A percentile compares a stretch with the other conserved stretches of the same genome.
Evolutionary conservation across 2,113 vertebrate genomes (phyloP).

Genomic region (Paradoxurus hermaphroditus): DNA sequence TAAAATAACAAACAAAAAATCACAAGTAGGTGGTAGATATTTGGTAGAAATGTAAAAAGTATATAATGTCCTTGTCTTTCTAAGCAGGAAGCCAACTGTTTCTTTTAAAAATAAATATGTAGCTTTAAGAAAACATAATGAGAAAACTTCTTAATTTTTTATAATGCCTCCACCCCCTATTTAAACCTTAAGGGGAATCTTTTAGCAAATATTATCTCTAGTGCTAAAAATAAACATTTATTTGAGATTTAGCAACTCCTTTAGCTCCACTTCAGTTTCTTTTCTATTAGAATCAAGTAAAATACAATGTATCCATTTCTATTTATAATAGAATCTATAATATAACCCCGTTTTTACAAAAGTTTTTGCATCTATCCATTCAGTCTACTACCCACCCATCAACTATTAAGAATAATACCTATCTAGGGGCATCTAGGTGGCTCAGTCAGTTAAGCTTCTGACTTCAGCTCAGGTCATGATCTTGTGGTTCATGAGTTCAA

Average conservation of each 20-base stretch:
- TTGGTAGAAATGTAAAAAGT: background rate
- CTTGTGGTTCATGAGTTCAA: too few species aligned
- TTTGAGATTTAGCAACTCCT: conserved; percentile 28
- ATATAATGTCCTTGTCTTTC: background rate
- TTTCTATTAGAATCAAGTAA: background rate
- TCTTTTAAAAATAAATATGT: conserved; percentile 33
- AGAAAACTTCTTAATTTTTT: conserved; percentile 30
- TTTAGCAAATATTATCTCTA: conserved; percentile 30
- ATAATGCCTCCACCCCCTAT: background rate
- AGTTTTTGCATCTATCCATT: background rate
- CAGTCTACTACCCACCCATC: background rate
- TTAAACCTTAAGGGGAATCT: conserved; percentile 19
- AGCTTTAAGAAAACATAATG: conserved; percentile 14
- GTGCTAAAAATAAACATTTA: conserved; percentile 46
- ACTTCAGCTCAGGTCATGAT: too few species aligned
- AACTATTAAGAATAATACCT: background rate
- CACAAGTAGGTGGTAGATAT: background rate
- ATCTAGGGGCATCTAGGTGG: too few species aligned
- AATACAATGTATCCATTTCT: conserved; percentile 12
- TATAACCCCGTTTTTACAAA: background rate
- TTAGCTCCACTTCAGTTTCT: background rate
- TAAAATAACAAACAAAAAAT: conserved; percentile 6
- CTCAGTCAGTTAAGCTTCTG: too few species aligned
- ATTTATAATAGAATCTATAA: background rate
- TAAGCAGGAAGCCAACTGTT: background rate